Percentiles rank a stretch among this genome's conserved stretches.
phyloP scores from a whole-genome alignment of 2,113 vertebrate genomes.

The Ictalurus punctatus region DNA sequence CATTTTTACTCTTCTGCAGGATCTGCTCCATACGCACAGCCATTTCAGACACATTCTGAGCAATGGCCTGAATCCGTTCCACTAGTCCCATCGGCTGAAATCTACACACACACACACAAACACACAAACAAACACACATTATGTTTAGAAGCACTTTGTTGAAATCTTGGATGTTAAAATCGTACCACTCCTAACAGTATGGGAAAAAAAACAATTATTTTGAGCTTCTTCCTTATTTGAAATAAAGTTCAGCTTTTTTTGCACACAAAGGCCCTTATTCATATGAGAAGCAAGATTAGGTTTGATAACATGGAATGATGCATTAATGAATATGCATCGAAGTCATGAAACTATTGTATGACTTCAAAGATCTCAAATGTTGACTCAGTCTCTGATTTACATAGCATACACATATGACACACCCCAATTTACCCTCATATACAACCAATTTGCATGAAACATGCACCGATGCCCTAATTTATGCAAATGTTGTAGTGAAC shows the following conservation, averaged over 20 bases:
- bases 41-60: constrained; percentile 94
- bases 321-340: not conserved
- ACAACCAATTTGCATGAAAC: not conserved
- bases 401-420: not conserved
- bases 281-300: not conserved
- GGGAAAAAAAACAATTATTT: not conserved
- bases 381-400: not conserved
- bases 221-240: not conserved
- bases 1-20: constrained; percentile 83
- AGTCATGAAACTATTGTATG: not conserved
- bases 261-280: not conserved
- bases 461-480: not conserved
- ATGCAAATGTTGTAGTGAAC: not conserved
- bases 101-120: constrained; percentile 64
- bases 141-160: not conserved
- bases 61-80: constrained; percentile 95
- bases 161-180: not conserved
- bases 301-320: not conserved
- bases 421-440: not conserved
- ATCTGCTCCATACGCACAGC: constrained; percentile 93
- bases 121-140: not conserved
- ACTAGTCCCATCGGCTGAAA: constrained; percentile 82
- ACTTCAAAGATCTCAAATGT: not conserved
- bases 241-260: not conserved
- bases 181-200: not conserved